These are phyloP conservation scores for Dasyurus viverrinus DNA, from an alignment of 2,113 vertebrate species.

Conservation along the genomic window DNA sequence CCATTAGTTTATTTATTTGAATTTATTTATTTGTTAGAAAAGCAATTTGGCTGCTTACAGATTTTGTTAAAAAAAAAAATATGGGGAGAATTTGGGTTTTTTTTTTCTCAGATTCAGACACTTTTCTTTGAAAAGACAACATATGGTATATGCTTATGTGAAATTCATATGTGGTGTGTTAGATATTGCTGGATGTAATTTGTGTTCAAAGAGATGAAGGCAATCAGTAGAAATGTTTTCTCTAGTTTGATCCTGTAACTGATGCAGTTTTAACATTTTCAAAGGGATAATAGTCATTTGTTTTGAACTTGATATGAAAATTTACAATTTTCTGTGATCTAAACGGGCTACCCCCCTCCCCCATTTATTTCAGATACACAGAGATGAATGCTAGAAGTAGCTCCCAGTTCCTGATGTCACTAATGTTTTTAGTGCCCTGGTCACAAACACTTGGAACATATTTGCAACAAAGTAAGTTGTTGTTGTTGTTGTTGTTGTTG, in stretches of 20 bases:
- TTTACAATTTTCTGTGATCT: neutral
- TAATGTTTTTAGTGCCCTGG: conserved; percentile 88
- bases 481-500: conserved; percentile 46
- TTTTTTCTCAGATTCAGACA: neutral
- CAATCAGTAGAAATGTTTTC: neutral
- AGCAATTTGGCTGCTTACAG: neutral
- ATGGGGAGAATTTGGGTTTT: neutral
- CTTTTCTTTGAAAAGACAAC: neutral
- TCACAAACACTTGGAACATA: conserved; percentile 84
- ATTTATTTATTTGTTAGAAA: conserved; percentile 8
- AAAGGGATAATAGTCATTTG: neutral
- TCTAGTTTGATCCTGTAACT: neutral
- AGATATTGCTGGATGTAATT: neutral
- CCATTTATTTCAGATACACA: conserved; percentile 77
- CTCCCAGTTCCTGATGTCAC: conserved; percentile 88
- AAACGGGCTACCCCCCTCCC: neutral
- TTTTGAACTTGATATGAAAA: neutral
- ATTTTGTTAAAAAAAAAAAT: neutral
- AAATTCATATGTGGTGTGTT: neutral
- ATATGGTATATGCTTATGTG: neutral
- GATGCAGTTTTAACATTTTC: conserved; percentile 3
- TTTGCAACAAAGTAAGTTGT: conserved; percentile 85
- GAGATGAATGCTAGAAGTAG: conserved; percentile 91
- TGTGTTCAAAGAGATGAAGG: conserved; percentile 4
- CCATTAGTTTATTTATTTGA: neutral